Conservation (phyloP, 1,140 invertebrate genomes). For the Caenorhabditis briggsae region DNA sequence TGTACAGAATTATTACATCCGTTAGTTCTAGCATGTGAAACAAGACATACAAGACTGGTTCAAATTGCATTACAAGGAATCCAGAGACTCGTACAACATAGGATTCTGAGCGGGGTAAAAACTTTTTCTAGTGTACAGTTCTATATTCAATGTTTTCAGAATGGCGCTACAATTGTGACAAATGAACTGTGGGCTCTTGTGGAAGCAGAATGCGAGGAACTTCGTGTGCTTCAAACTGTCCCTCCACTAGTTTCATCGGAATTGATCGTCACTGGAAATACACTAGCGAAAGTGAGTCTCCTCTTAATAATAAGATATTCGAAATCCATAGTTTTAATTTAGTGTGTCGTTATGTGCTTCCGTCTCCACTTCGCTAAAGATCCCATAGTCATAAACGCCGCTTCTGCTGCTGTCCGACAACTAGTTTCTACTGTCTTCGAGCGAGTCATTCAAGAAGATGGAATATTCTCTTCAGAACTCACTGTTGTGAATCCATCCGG, state of each 20-base stretch:
- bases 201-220: slow-evolving; percentile 91
- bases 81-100: slow-evolving; percentile 81
- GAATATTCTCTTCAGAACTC: slow-evolving; percentile 85
- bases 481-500: slow-evolving; percentile 63
- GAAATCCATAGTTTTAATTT: slow-evolving; percentile 75
- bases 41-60: slow-evolving; percentile 95
- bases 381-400: slow-evolving; percentile 93
- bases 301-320: not conserved
- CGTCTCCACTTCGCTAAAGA: slow-evolving; percentile 93
- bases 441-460: slow-evolving; percentile 85
- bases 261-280: slow-evolving; percentile 87
- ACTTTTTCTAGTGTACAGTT: not conserved
- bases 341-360: slow-evolving; percentile 95
- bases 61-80: slow-evolving; percentile 92
- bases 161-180: slow-evolving; percentile 87
- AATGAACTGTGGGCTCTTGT: slow-evolving; percentile 93
- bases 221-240: slow-evolving; percentile 86
- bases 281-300: slow-evolving; percentile 80
- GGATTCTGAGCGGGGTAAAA: slow-evolving; percentile 80
- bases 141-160: not conserved
- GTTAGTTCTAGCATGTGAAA: slow-evolving; percentile 96
- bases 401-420: slow-evolving; percentile 94
- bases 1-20: slow-evolving; percentile 89
- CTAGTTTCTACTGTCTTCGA: slow-evolving; percentile 97
- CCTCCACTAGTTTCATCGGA: slow-evolving; percentile 58